These are phyloP conservation scores for Sturmia bella DNA, from an alignment of 2,888 invertebrate genomes.

Conservation along the genomic window DNA sequence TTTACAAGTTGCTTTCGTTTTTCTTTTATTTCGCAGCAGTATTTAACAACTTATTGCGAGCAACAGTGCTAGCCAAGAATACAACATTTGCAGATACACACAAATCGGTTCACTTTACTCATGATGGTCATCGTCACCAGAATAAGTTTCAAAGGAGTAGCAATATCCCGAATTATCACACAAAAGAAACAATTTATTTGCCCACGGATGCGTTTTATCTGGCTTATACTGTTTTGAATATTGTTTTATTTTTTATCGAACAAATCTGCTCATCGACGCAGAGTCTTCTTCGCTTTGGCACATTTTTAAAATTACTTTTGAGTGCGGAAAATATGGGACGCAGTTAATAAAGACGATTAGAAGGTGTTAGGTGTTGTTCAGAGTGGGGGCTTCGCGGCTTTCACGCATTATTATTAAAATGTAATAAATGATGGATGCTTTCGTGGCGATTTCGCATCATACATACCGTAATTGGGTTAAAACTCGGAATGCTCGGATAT, in stretches of 20 bases:
- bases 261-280: constrained; percentile 1
- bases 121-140: constrained; percentile 29
- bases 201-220: constrained; percentile 20
- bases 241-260: not conserved
- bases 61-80: too few relatives aligned
- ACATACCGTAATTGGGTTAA: constrained; percentile 57
- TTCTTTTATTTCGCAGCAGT: constrained; percentile 1
- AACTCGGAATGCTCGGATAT: constrained; percentile 19
- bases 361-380: not conserved
- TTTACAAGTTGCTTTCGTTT: not conserved
- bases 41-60: too few relatives aligned
- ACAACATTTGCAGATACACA: too few relatives aligned
- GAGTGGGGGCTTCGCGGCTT: constrained; percentile 2
- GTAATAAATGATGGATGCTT: constrained; percentile 73
- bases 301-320: not conserved
- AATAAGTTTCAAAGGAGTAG: constrained; percentile 33
- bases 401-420: constrained; percentile 80
- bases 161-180: constrained; percentile 25
- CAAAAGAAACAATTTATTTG: constrained; percentile 29
- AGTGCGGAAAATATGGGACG: not conserved
- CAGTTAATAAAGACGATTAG: not conserved
- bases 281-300: not conserved
- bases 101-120: constrained; percentile 34
- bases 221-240: constrained; percentile 30
- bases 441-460: constrained; percentile 62